These are phyloP conservation scores for Tachycineta bicolor DNA, from an alignment of 2,113 vertebrate species.

Conservation along the genomic window DNA sequence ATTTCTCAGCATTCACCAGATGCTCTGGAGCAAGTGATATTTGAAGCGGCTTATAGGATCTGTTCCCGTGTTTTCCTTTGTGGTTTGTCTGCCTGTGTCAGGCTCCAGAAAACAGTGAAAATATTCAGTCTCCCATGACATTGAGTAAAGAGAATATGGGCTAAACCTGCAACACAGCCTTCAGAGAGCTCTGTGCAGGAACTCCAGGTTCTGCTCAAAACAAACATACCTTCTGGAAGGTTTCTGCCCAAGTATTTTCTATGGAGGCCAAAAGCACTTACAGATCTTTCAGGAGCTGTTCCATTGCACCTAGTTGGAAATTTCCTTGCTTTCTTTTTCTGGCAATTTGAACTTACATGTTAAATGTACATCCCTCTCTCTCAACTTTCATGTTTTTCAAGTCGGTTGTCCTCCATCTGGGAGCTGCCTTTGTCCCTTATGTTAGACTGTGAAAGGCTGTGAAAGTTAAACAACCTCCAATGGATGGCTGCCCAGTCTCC, in stretches of 20 bases:
- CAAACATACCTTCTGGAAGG: conserved; percentile 48
- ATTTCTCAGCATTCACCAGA: conserved; percentile 44
- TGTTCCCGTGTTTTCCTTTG: conserved; percentile 26
- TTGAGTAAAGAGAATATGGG: background rate
- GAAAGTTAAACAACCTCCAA: conserved; percentile 8
- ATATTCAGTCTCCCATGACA: conserved; percentile 38
- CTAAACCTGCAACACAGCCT: background rate
- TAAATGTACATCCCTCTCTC: conserved; percentile 23
- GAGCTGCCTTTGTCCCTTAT: conserved; percentile 18
- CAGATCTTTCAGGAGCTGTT: conserved; percentile 26
- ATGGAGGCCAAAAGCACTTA: conserved; percentile 37
- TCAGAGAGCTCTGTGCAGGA: background rate
- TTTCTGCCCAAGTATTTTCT: conserved; percentile 46
- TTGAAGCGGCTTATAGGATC: conserved; percentile 43
- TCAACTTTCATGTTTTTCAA: conserved; percentile 28
- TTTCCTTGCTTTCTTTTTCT: conserved; percentile 22
- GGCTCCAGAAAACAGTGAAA: conserved; percentile 50
- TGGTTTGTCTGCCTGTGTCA: conserved; percentile 57
- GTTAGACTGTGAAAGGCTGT: background rate
- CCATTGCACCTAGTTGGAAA: conserved; percentile 50
- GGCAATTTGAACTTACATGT: background rate
- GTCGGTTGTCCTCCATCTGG: conserved; percentile 48
- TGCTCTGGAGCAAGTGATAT: conserved; percentile 42
- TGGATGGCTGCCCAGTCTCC: conserved; percentile 37
- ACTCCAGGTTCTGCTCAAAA: conserved; percentile 56